phyloP scores from a whole-genome alignment of 2,113 vertebrate genomes.

The Columbina picui region DNA sequence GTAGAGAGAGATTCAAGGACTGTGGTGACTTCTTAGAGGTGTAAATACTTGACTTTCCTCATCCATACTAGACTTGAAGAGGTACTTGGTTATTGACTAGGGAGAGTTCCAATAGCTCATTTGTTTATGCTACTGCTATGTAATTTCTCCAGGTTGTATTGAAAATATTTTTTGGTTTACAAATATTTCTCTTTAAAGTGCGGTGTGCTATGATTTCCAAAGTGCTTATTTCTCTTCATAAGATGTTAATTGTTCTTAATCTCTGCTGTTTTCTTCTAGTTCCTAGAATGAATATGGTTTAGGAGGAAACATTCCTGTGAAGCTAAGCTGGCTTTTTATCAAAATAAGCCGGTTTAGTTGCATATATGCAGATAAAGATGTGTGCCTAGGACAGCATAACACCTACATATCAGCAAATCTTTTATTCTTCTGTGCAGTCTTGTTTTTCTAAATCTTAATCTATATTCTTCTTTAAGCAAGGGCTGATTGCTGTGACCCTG shows the following conservation, averaged over 20 bases:
- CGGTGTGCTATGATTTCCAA: rapidly evolving
- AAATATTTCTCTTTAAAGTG: background rate
- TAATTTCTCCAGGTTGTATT: background rate
- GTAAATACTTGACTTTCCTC: background rate
- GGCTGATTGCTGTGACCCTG: background rate
- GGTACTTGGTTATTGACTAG: rapidly evolving
- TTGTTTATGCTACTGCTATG: background rate
- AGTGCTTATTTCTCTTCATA: background rate
- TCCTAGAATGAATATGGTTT: background rate
- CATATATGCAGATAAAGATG: background rate
- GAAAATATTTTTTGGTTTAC: background rate
- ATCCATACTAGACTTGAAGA: background rate
- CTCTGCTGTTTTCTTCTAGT: background rate
- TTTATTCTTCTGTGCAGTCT: background rate
- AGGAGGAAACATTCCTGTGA: background rate
- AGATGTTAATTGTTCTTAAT: background rate
- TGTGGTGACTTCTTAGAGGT: background rate
- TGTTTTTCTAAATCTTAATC: background rate
- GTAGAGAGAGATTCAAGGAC: background rate
- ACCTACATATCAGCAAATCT: background rate
- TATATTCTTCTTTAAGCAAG: background rate
- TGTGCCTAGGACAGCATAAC: background rate
- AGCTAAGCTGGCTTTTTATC: background rate
- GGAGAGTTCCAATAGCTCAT: background rate
- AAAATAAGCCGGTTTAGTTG: background rate